Conservation (phyloP, 2,797 vertebrate genomes). For the Mus spretus region DNA sequence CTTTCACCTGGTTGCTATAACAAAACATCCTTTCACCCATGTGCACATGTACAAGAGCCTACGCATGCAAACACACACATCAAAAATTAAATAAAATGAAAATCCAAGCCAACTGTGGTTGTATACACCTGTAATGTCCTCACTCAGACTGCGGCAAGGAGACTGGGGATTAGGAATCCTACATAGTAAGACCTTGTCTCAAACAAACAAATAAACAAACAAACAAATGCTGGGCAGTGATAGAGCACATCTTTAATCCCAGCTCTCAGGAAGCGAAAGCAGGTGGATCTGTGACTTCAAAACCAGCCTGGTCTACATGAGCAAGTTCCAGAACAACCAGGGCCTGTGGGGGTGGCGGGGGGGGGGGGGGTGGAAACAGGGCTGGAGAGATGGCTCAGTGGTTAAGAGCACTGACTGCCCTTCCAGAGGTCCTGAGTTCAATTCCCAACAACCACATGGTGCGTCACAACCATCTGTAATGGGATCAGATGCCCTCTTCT, state of each 20-base stretch:
- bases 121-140: background rate
- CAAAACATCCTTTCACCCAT: background rate
- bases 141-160: background rate
- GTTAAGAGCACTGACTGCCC: too few relatives aligned
- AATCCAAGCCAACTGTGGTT: background rate
- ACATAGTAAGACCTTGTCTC: background rate
- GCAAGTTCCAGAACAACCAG: background rate
- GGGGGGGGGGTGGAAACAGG: too few relatives aligned
- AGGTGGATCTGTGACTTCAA: background rate
- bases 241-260: background rate
- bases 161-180: background rate
- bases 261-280: background rate
- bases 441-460: too few relatives aligned
- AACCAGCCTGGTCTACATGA: background rate
- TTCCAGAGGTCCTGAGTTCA: too few relatives aligned
- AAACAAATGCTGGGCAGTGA: background rate
- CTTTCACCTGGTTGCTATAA: background rate
- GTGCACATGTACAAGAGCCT: background rate
- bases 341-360: background rate
- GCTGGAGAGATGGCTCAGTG: too few relatives aligned
- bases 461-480: too few relatives aligned
- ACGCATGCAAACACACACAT: background rate
- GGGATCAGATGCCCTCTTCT: too few relatives aligned
- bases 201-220: background rate
- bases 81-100: background rate